phyloP scores from a whole-genome alignment of 2,888 invertebrate genomes.

The Cheilosia urbana region DNA sequence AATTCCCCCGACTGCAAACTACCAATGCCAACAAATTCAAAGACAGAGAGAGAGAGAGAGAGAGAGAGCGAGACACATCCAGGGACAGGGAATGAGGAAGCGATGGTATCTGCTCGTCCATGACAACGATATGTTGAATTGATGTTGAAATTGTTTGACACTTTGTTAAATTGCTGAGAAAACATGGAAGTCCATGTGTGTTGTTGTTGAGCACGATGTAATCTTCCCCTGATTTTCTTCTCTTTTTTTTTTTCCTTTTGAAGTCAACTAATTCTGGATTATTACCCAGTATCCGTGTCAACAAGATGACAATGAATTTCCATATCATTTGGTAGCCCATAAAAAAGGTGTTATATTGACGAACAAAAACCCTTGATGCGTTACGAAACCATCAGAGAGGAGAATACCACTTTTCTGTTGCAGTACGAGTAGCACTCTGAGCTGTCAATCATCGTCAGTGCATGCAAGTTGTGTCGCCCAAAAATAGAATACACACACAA shows the following conservation, averaged over 20 bases:
- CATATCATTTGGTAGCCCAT: constrained; percentile 72
- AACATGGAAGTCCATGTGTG: constrained; percentile 71
- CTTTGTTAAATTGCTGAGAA: constrained; percentile 76
- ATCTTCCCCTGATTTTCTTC: constrained; percentile 56
- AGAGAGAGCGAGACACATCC: neutral
- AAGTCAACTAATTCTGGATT: constrained; percentile 72
- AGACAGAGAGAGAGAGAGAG: constrained; percentile 11
- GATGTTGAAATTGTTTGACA: constrained; percentile 75
- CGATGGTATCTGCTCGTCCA: constrained; percentile 61
- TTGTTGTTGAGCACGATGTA: constrained; percentile 74
- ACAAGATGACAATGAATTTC: constrained; percentile 70
- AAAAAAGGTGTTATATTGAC: constrained; percentile 72
- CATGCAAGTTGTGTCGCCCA: constrained; percentile 63
- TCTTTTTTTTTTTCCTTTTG: constrained; percentile 57
- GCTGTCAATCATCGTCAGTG: constrained; percentile 81
- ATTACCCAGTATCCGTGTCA: constrained; percentile 67
- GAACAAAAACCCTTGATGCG: constrained; percentile 58
- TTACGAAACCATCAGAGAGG: constrained; percentile 58
- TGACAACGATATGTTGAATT: constrained; percentile 73
- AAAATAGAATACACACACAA: constrained; percentile 67
- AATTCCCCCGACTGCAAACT: constrained; percentile 35
- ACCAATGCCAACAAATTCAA: constrained; percentile 53
- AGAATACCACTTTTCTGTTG: constrained; percentile 57
- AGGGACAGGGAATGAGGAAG: constrained; percentile 24
- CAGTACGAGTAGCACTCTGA: constrained; percentile 79